These are phyloP conservation scores for Hyperoplus lanceolatus DNA, from an alignment of 2,797 vertebrate species.

Conservation along the genomic window DNA sequence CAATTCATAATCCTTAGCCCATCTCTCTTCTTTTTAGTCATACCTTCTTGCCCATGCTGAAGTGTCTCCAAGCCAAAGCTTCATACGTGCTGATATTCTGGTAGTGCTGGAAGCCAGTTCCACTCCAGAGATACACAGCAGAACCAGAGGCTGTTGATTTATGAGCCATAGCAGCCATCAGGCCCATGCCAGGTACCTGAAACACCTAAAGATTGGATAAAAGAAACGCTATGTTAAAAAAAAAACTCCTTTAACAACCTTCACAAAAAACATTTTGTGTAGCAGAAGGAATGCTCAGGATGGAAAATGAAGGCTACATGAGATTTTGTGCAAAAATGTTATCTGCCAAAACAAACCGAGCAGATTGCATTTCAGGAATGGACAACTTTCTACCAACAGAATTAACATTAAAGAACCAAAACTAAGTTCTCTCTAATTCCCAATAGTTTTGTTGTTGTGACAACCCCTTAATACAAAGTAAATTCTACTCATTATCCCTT, in stretches of 20 bases:
- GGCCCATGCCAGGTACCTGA: conserved; percentile 87
- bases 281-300: background rate
- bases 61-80: conserved; percentile 94
- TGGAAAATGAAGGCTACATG: background rate
- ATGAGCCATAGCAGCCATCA: conserved; percentile 93
- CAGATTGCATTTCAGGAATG: background rate
- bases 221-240: background rate
- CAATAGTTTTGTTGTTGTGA: background rate
- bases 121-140: conserved; percentile 91
- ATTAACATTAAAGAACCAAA: background rate
- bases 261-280: background rate
- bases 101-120: conserved; percentile 89
- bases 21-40: conserved; percentile 1
- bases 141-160: conserved; percentile 86
- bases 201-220: conserved; percentile 84
- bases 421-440: background rate
- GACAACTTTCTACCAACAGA: background rate
- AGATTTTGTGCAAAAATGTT: background rate
- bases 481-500: background rate
- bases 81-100: conserved; percentile 94
- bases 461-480: background rate
- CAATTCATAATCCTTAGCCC: background rate
- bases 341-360: background rate
- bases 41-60: conserved; percentile 93
- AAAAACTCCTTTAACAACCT: background rate